These are phyloP conservation scores for Hirudinaria manillensis DNA, from an alignment of 2,888 invertebrate species.

Conservation along the genomic window DNA sequence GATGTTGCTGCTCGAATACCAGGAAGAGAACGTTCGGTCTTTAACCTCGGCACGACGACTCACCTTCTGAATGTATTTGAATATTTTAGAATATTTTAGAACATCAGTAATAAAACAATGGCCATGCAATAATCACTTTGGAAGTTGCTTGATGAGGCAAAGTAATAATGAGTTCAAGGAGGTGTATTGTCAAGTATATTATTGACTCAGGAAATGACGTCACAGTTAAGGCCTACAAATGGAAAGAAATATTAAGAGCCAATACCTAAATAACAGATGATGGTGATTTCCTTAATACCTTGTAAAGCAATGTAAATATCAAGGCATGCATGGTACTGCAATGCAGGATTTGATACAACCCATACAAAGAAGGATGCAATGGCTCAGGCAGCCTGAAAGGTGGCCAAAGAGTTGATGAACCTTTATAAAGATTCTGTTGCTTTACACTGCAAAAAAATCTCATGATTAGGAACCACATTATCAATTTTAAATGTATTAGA, in stretches of 20 bases:
- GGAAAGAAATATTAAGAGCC: not conserved
- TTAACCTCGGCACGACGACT: slow-evolving; percentile 37
- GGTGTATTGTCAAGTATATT: slow-evolving; percentile 75
- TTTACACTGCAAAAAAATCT: slow-evolving; percentile 57
- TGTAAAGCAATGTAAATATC: slow-evolving; percentile 59
- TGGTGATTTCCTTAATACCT: slow-evolving; percentile 34
- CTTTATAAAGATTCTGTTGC: slow-evolving; percentile 59
- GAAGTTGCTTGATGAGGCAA: slow-evolving; percentile 40
- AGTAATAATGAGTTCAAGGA: slow-evolving; percentile 75
- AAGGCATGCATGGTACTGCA: slow-evolving; percentile 63
- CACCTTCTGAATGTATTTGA: not conserved
- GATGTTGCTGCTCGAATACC: slow-evolving; percentile 52
- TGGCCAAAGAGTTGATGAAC: slow-evolving; percentile 66
- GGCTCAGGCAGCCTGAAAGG: slow-evolving; percentile 69
- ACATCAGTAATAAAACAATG: not conserved
- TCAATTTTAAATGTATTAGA: not conserved
- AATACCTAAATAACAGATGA: not conserved
- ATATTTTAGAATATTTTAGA: no score
- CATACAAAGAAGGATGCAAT: slow-evolving; percentile 43
- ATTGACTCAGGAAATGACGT: slow-evolving; percentile 77
- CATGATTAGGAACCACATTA: not conserved
- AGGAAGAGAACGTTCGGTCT: slow-evolving; percentile 50
- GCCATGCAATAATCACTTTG: not conserved
- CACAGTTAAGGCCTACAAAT: slow-evolving; percentile 63
- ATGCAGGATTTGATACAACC: slow-evolving; percentile 48